Base-by-base conservation (phyloP, 2,888 invertebrate genomes). In the Orthonychiurus folsomi region DNA sequence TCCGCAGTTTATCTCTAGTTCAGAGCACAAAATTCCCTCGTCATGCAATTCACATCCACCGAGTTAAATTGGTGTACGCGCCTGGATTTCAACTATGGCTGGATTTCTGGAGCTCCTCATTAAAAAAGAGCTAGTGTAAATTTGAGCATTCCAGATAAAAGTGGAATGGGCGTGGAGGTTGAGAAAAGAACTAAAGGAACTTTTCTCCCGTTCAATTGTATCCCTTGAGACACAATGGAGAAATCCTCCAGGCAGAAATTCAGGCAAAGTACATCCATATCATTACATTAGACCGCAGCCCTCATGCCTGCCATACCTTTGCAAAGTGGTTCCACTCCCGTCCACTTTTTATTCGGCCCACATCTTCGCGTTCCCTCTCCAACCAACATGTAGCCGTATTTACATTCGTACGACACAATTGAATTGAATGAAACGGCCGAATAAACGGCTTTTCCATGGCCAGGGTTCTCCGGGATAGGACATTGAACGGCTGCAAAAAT, bases 361-460 rank as follows among this genome's bases (percentile, higher is more conserved):
- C 99, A 99, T 54, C 90, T 82, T 71, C 97, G 82, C 1, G 93
- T 93, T 18, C 87, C 84, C 68, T 92, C 89, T 0, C 97, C 97
- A 9, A 91, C 84, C 66, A 97, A 82, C 65, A 89, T 87, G 79
- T 88, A 96, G 12, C 95, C 95, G 75, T 93, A 90, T 75, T 90
- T 88, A 81, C 99, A 99, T 76, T 93, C 92, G 79, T 97, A 97
- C 58, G 89, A 88, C 24, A 96, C 93, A 65, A 93, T 87, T 0
- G 95, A 92, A 77, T 96, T 94, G 83, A 93, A 97, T 1, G 92
- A 90, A 75, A 90, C 86, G 52, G 93, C 91, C 0, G 90, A 89
- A 78, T 89, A 95, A 69, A 93, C 86, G 62, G 94, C 93, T 75
- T 89, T 89, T 55, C 97, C 97, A 77, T 94, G 89, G 57, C 86